These are phyloP conservation scores for Psilanteris sp. DNA, from an alignment of 1,140 invertebrate genomes.

Conservation along the genomic window DNA sequence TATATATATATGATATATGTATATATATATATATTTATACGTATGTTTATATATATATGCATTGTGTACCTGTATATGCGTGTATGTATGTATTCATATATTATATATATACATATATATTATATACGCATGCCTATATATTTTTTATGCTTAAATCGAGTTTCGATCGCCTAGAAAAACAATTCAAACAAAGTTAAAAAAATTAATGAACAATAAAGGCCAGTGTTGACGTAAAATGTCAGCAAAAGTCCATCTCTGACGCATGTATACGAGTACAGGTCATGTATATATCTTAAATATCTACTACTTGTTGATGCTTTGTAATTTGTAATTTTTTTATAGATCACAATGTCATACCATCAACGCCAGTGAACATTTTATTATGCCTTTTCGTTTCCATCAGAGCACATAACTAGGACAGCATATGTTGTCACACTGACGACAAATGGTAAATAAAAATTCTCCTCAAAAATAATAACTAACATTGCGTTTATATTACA, in stretches of 20 bases:
- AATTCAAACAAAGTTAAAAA: slow-evolving; percentile 1
- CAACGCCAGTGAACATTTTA: slow-evolving; percentile 72
- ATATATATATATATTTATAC: too few relatives aligned
- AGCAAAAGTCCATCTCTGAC: slow-evolving; percentile 55
- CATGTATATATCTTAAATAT: slow-evolving; percentile 72
- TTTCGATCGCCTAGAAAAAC: background rate
- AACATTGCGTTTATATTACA: slow-evolving; percentile 54
- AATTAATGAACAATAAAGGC: background rate
- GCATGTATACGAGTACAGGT: slow-evolving; percentile 52
- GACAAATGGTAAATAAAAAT: slow-evolving; percentile 64
- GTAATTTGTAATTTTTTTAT: slow-evolving; percentile 72
- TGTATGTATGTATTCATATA: too few relatives aligned
- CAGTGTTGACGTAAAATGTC: slow-evolving; percentile 20
- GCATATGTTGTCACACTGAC: slow-evolving; percentile 56
- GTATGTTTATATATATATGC: too few relatives aligned
- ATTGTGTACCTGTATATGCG: too few relatives aligned
- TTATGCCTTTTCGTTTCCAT: slow-evolving; percentile 67
- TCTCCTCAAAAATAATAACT: slow-evolving; percentile 54
- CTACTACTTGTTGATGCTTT: slow-evolving; percentile 77
- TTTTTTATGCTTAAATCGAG: slow-evolving; percentile 17
- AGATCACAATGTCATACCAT: slow-evolving; percentile 78
- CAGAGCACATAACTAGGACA: slow-evolving; percentile 61
- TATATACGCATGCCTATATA: too few relatives aligned
- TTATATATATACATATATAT: too few relatives aligned
- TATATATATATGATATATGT: too few relatives aligned